Evolutionary conservation across 2,888 invertebrate genomes (phyloP).

Genomic region (Volucella zonaria): DNA sequence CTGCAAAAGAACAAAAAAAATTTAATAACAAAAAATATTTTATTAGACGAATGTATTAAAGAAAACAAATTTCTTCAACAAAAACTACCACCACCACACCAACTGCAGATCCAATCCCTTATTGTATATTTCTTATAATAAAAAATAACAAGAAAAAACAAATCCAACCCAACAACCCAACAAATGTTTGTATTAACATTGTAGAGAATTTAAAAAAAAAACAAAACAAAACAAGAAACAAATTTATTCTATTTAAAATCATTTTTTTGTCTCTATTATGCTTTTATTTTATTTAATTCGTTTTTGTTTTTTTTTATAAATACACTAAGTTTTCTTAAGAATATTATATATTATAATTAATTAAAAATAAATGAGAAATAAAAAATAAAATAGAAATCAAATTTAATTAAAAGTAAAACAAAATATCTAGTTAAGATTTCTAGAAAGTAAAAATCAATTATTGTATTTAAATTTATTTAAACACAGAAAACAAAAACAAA

Average conservation of each 20-base stretch:
- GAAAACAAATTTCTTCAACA: slow-evolving; percentile 31
- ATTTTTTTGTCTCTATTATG: slow-evolving; percentile 36
- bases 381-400: slow-evolving; percentile 65
- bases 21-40: slow-evolving; percentile 21
- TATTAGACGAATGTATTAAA: slow-evolving; percentile 22
- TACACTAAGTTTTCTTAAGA: slow-evolving; percentile 68
- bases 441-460: slow-evolving; percentile 71
- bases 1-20: slow-evolving; percentile 5
- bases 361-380: slow-evolving; percentile 47
- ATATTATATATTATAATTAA: slow-evolving; percentile 65
- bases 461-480: slow-evolving; percentile 67
- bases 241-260: slow-evolving; percentile 45
- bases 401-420: slow-evolving; percentile 58
- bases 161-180: not conserved
- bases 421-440: slow-evolving; percentile 70
- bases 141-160: slow-evolving; percentile 23
- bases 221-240: slow-evolving; percentile 38
- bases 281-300: slow-evolving; percentile 40
- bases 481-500: slow-evolving; percentile 28
- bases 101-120: slow-evolving; percentile 50
- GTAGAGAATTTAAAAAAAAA: slow-evolving; percentile 51
- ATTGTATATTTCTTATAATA: slow-evolving; percentile 68
- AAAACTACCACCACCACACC: slow-evolving; percentile 49
- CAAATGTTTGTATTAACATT: slow-evolving; percentile 67
- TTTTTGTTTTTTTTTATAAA: slow-evolving; percentile 57